Evolutionary conservation across 2,888 invertebrate species (phyloP).

Genomic region (Glyphotaelius pellucidus): DNA sequence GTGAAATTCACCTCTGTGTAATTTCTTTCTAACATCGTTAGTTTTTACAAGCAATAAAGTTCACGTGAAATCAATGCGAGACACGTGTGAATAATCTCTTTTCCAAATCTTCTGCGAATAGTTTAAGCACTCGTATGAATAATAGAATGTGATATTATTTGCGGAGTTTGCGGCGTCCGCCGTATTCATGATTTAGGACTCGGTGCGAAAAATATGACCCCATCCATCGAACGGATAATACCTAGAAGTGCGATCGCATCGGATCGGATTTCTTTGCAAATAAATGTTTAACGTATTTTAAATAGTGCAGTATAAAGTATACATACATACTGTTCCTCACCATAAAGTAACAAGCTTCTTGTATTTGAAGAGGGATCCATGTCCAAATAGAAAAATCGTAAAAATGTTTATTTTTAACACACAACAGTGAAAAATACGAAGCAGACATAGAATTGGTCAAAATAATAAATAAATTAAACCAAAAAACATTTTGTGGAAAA

Average conservation of each 20-base stretch:
- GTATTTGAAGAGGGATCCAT: too few relatives aligned
- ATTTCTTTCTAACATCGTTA: background rate
- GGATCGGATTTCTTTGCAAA: too few relatives aligned
- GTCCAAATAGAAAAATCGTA: too few relatives aligned
- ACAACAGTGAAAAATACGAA: too few relatives aligned
- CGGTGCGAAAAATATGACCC: background rate
- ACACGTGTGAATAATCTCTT: background rate
- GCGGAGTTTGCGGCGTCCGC: background rate
- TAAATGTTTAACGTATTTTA: too few relatives aligned
- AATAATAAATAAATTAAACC: too few relatives aligned
- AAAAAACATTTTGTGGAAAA: too few relatives aligned
- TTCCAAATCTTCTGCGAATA: background rate
- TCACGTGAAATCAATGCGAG: background rate
- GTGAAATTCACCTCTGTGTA: background rate
- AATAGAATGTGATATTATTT: background rate
- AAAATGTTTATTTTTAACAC: too few relatives aligned
- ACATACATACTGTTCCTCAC: too few relatives aligned
- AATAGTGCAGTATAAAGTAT: too few relatives aligned
- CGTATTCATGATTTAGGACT: background rate
- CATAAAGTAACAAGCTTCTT: too few relatives aligned
- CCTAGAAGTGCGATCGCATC: background rate
- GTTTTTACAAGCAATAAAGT: background rate
- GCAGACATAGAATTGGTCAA: too few relatives aligned
- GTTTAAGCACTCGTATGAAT: background rate
- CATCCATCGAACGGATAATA: background rate